Evolutionary conservation across 2,797 vertebrate species (phyloP), one percentile per base, ranked within the genome.

Genomic region (Pangasius djambal): DNA sequence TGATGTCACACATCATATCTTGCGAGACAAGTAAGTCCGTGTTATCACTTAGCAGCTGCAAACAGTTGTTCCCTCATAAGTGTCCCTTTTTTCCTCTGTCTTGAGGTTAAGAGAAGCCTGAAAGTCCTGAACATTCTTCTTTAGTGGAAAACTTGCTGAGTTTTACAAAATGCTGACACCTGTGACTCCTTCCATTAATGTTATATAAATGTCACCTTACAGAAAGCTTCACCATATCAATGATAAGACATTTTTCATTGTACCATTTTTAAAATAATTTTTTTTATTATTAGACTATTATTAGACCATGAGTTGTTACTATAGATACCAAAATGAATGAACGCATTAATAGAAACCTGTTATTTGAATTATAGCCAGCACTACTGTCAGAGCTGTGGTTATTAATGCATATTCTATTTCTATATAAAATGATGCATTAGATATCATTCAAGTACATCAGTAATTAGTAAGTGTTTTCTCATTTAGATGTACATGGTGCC

Each of bases 401-500:
- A 1, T 9, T 10, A 67, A 67, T 5, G 0, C 1, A 0, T n/a
- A n/a, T 16, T 31, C 4, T 48, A 28, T 50, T n/a, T 67, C 0
- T 18, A 10, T 31, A 12, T 48, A 4, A 50, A 28, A 65, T 31
- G 31, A 31, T 50, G 4, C 28, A 12, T 20, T n/a, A n/a, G 25
- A 18, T 50, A 84, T 67, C 8, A 9, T 59, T 82, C 10, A 61
- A 28, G 20, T 61, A 25, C 55, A 52, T 50, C 8, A 50, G 7
- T 84, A 31, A 67, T 84, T 84, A 50, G n/a, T 67, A 48, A 9
- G 6, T 50, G 37, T 65, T 74, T 86, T 86, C 15, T 61, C 7
- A 55, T 87, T n/a, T 44, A 98, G 97, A 90, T 97, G 97, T 86
- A 52, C 89, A 1, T 86, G 84, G 0, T 96, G 97, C 78, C 95